Conservation (phyloP, 2,113 vertebrate species). For the Macrotis lagotis region DNA sequence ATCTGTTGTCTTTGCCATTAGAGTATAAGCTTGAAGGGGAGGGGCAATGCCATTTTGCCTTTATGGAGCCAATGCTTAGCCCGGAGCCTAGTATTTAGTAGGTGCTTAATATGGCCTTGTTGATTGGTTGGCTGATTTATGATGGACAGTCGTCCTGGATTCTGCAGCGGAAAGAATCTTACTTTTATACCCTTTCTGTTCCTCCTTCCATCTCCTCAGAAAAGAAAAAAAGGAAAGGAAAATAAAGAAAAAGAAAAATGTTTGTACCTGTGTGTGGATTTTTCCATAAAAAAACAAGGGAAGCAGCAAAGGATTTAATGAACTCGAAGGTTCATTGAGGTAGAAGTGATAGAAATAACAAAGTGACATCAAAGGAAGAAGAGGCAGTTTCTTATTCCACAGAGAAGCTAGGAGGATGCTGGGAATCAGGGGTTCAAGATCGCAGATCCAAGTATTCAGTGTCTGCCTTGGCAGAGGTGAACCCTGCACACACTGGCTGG, state of each 20-base stretch:
- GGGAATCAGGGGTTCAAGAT: neutral
- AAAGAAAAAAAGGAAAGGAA: neutral
- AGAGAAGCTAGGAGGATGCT: conserved; percentile 34
- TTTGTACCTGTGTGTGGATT: neutral
- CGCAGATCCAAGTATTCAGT: neutral
- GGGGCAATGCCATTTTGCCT: neutral
- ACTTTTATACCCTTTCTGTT: neutral
- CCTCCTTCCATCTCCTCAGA: neutral
- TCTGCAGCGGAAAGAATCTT: neutral
- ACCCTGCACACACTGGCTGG: neutral
- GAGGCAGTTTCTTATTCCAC: neutral
- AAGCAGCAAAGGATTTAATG: conserved; percentile 52
- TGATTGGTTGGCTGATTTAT: neutral
- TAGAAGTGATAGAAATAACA: conserved; percentile 37
- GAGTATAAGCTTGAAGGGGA: neutral
- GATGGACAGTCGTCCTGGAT: neutral
- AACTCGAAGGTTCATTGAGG: conserved; percentile 48
- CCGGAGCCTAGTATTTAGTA: neutral
- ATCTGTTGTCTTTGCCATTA: neutral
- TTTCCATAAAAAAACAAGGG: neutral
- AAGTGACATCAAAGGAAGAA: conserved; percentile 16
- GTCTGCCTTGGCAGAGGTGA: neutral
- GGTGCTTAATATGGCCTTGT: neutral
- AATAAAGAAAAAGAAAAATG: neutral
- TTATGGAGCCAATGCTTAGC: neutral